phyloP scores from a whole-genome alignment of 2,888 invertebrate genomes.

The Hemaris fuciformis region DNA sequence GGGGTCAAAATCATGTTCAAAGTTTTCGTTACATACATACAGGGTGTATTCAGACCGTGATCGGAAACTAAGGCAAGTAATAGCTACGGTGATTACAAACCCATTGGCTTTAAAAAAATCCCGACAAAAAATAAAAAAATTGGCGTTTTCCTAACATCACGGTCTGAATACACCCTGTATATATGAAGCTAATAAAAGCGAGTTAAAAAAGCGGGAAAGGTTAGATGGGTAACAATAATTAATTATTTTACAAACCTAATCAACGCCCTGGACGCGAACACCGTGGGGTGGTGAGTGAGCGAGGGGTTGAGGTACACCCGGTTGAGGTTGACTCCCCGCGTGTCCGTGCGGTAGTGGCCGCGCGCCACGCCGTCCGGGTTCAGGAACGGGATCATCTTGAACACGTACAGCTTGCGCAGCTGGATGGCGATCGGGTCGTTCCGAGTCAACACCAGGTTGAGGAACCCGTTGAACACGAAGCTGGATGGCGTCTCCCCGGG shows the following conservation, averaged over 20 bases:
- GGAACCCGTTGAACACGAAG: constrained; percentile 93
- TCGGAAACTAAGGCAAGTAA: too few species aligned
- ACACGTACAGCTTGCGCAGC: constrained; percentile 89
- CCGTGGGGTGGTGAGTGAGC: constrained; percentile 88
- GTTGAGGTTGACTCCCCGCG: constrained; percentile 93
- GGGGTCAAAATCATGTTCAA: too few species aligned
- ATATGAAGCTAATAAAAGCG: too few species aligned
- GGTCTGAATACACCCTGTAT: too few species aligned
- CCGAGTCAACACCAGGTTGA: constrained; percentile 88
- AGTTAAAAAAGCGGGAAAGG: too few species aligned
- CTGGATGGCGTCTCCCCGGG: constrained; percentile 96
- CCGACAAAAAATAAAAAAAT: too few species aligned
- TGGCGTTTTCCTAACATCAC: too few species aligned
- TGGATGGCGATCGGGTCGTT: constrained; percentile 88
- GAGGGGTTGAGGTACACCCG: constrained; percentile 92
- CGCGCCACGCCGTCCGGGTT: constrained; percentile 95
- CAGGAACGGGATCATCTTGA: constrained; percentile 94
- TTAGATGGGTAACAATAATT: too few species aligned
- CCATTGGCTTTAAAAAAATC: too few species aligned
- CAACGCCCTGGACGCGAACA: constrained; percentile 91
- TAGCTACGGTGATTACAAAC: too few species aligned
- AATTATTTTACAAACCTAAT: constrained; percentile 79
- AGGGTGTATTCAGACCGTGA: too few species aligned
- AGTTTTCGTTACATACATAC: too few species aligned
- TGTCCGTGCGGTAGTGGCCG: constrained; percentile 94